Evolutionary conservation across 2,888 invertebrate genomes (phyloP), one percentile per base, ranked within the genome.

Genomic region (Drosophila neoperkinsi): DNA sequence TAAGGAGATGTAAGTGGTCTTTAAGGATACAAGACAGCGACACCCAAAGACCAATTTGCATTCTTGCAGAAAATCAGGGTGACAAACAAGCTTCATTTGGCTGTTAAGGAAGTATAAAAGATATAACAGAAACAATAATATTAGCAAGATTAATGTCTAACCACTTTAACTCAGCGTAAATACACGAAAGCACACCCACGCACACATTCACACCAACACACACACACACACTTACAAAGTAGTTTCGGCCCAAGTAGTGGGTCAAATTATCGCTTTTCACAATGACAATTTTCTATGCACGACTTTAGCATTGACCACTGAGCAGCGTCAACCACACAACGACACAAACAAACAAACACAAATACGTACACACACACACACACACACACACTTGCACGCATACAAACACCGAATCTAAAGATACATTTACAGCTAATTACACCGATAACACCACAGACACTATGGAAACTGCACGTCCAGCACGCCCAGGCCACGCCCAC

Each of bases 231-330:
- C n/a, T n/a, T 30, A 21, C 18, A 56, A 36, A 6, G 62, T 79
- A 80, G 80, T 74, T 52, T 66, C 69, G 66, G 59, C 64, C 74
- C 79, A 82, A 76, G 25, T 82, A 82, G 82, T 84, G 83, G 83
- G 72, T 49, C 57, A 51, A 69, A 67, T 69, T 72, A 58, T 80
- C 57, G 78, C 69, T 84, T 81, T 83, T 81, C 70, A 78, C 58
- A 71, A 78, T 71, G 71, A 77, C 66, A 55, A 30, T 57, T 71
- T 77, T 71, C 51, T 71, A 61, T 82, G 77, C 84, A 81, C 87
- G 80, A 71, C 79, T 86, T 79, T 55, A 62, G 67, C 62, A 73
- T 67, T 71, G 70, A 65, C 69, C 70, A 71, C 43, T 53, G 81
- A 66, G 64, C 79, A 74, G 71, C 63, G 62, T 59, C 62, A 57